These are phyloP conservation scores for Phorcus lineatus DNA, from an alignment of 2,888 invertebrate species.

Conservation along the genomic window DNA sequence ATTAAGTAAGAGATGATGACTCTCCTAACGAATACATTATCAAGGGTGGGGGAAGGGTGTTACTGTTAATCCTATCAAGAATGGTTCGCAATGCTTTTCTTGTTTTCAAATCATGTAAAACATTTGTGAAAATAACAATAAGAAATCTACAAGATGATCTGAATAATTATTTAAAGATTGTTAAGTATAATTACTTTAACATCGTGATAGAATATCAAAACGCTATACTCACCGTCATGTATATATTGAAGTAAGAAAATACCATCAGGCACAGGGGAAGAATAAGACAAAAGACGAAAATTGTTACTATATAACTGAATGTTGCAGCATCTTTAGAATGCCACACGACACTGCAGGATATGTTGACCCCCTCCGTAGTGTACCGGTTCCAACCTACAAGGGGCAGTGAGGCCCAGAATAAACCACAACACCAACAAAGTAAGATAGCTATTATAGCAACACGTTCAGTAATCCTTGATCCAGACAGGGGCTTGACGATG, in stretches of 20 bases:
- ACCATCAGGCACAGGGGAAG: slow-evolving; percentile 43
- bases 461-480: slow-evolving; percentile 36
- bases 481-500: slow-evolving; percentile 41
- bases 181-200: too few species aligned
- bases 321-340: slow-evolving; percentile 28
- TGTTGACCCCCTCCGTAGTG: slow-evolving; percentile 44
- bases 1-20: too few species aligned
- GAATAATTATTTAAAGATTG: too few species aligned
- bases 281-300: slow-evolving; percentile 48
- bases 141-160: too few species aligned
- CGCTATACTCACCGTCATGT: slow-evolving; percentile 43
- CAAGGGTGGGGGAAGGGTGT: too few species aligned
- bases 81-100: too few species aligned
- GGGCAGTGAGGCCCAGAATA: slow-evolving; percentile 48
- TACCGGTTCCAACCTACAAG: slow-evolving; percentile 50
- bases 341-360: slow-evolving; percentile 54
- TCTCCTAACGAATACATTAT: too few species aligned
- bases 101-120: too few species aligned
- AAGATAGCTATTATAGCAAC: slow-evolving; percentile 31
- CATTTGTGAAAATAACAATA: too few species aligned
- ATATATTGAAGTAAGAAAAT: slow-evolving; percentile 37
- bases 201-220: slow-evolving; percentile 28
- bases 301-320: slow-evolving; percentile 41
- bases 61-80: too few species aligned
- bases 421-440: slow-evolving; percentile 35